Evolutionary conservation across 2,113 vertebrate species (phyloP).

Genomic region (Tragulus kanchil): DNA sequence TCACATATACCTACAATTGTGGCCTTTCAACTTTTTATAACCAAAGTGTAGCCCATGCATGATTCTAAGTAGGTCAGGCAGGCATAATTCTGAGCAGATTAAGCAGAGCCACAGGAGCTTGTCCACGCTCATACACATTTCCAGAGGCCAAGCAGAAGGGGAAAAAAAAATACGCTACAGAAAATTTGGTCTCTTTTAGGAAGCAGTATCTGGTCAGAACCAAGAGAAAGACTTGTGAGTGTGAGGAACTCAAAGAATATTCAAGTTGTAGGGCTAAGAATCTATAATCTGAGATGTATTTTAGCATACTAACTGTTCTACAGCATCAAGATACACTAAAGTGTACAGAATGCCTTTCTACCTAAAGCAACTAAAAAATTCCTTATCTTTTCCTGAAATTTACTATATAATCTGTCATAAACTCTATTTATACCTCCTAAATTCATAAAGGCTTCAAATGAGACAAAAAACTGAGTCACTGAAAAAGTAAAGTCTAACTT

Average conservation of each 20-base stretch:
- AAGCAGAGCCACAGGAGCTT: not conserved
- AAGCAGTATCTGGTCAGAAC: not conserved
- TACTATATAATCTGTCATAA: constrained; percentile 33
- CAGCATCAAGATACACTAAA: not conserved
- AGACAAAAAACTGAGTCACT: constrained; percentile 41
- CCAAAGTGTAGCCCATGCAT: not conserved
- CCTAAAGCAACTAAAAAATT: not conserved
- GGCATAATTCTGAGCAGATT: not conserved
- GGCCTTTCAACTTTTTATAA: not conserved
- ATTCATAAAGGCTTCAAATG: not conserved
- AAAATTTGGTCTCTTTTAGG: constrained; percentile 35
- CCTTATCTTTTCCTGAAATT: constrained; percentile 37
- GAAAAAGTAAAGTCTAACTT: constrained; percentile 84
- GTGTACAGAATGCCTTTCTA: constrained; percentile 27
- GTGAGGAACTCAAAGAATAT: constrained; percentile 4
- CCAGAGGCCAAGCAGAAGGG: not conserved
- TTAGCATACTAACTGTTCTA: not conserved
- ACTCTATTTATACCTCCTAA: not conserved
- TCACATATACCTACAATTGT: not conserved
- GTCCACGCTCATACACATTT: not conserved
- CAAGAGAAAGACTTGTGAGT: not conserved
- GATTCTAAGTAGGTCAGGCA: not conserved
- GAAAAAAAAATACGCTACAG: not conserved
- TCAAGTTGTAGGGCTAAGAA: constrained; percentile 42
- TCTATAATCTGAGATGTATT: not conserved